These are phyloP conservation scores for Tipula lateralis DNA, from an alignment of 2,888 invertebrate genomes.

Conservation along the genomic window DNA sequence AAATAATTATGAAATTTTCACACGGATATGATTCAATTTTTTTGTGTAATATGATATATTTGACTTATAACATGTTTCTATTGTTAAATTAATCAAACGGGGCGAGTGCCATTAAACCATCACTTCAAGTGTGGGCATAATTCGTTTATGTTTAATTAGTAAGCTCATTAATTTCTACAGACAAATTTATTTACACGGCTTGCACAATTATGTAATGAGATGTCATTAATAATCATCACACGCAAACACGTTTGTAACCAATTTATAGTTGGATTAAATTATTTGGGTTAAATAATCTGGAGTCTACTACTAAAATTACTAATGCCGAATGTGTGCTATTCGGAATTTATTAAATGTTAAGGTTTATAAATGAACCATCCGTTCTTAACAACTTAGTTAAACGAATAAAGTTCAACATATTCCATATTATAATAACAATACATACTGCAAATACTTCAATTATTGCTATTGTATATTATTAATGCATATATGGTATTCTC, in stretches of 20 bases:
- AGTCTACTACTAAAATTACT: too few relatives aligned
- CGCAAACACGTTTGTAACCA: too few relatives aligned
- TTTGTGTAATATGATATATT: constrained; percentile 2
- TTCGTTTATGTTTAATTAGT: not conserved
- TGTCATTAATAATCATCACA: not conserved
- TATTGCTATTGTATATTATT: not conserved
- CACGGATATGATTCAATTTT: not conserved
- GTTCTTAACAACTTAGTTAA: too few relatives aligned
- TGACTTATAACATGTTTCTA: not conserved
- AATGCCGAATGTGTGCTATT: too few relatives aligned
- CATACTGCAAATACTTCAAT: not conserved
- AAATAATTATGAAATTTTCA: constrained; percentile 19
- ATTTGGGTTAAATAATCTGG: too few relatives aligned
- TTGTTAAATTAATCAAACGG: not conserved
- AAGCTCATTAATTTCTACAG: not conserved
- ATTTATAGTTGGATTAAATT: too few relatives aligned
- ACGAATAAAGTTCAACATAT: too few relatives aligned
- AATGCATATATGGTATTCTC: not conserved
- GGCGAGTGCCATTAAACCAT: not conserved
- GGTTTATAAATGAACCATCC: too few relatives aligned
- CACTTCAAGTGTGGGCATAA: not conserved
- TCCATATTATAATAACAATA: not conserved
- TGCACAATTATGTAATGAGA: not conserved
- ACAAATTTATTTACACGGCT: not conserved
- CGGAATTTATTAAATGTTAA: too few relatives aligned